These are phyloP conservation scores for Amphiprion percula DNA, from an alignment of 2,113 vertebrate species.

Conservation along the genomic window DNA sequence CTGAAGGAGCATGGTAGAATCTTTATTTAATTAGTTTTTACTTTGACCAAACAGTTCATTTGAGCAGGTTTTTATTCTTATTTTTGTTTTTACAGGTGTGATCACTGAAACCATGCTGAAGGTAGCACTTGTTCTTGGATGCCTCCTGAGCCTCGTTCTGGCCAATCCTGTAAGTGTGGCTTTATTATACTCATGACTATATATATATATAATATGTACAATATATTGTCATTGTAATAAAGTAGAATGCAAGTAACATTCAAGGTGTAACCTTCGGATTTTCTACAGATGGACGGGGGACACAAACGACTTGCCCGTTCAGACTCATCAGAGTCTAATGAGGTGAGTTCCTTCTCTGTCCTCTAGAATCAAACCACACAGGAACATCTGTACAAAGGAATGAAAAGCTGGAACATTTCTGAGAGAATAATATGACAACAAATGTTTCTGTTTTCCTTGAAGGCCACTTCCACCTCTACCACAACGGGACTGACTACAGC, in stretches of 20 bases:
- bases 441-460: background rate
- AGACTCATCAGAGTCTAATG: background rate
- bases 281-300: background rate
- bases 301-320: background rate
- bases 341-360: background rate
- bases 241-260: background rate
- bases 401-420: no score
- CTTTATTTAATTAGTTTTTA: no score
- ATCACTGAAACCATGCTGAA: conserved; percentile 74
- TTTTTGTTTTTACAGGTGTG: conserved; percentile 23
- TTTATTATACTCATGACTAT: background rate
- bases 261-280: background rate
- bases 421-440: background rate
- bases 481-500: background rate
- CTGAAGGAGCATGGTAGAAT: background rate
- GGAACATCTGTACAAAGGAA: no score
- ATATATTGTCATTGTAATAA: background rate
- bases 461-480: background rate
- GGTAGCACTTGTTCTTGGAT: conserved; percentile 58
- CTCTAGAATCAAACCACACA: no score
- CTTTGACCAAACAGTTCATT: background rate
- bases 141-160: conserved; percentile 68
- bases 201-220: no score
- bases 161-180: conserved; percentile 70
- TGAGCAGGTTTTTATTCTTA: background rate